Percentiles rank a stretch among this genome's conserved stretches.
These are phyloP conservation scores for Plebejus melissa DNA, from an alignment of 2,888 invertebrate species.

Conservation along the genomic window DNA sequence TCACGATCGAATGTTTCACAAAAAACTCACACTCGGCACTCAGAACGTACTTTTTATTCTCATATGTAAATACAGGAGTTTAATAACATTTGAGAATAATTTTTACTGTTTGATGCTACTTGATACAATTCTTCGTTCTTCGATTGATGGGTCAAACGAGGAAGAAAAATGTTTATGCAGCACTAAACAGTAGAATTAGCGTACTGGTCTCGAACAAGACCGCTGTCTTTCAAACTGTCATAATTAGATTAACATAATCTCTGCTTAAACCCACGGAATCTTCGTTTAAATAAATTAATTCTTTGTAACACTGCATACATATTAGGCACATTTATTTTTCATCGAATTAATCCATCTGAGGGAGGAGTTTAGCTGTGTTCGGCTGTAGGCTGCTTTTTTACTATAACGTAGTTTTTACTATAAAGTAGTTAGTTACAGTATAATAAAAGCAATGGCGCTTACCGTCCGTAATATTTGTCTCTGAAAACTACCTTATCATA, in stretches of 20 bases:
- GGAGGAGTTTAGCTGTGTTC: not conserved
- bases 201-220: not conserved
- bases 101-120: too few species aligned
- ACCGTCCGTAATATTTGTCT: too few species aligned
- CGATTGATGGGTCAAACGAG: not conserved
- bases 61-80: not conserved
- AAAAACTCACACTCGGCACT: too few species aligned
- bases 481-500: too few species aligned
- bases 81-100: not conserved
- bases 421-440: too few species aligned
- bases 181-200: not conserved
- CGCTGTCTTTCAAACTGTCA: slow-evolving; percentile 24
- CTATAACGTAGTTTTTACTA: too few species aligned
- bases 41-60: too few species aligned
- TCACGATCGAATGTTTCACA: too few species aligned
- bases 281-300: not conserved
- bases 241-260: slow-evolving; percentile 7
- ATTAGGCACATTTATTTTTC: not conserved
- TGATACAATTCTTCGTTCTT: not conserved
- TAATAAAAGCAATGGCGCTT: too few species aligned
- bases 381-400: not conserved
- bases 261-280: not conserved
- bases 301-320: not conserved
- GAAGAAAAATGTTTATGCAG: not conserved
- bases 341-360: too few species aligned